Percentiles rank a stretch among this genome's conserved stretches.
Evolutionary conservation across 2,113 vertebrate species (phyloP).

Genomic region (Nothobranchius kuhntae): DNA sequence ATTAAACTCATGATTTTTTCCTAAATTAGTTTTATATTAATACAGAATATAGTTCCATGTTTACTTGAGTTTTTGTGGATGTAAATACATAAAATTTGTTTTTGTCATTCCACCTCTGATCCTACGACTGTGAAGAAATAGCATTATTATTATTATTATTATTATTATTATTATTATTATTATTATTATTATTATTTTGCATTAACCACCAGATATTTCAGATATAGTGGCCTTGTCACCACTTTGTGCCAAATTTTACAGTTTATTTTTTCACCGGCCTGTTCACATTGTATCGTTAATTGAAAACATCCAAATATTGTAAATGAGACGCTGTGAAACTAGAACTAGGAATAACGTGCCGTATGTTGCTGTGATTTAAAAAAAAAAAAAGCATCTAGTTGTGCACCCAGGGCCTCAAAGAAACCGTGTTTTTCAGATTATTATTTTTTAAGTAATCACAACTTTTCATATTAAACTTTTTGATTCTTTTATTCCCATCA

Average conservation of each 20-base stretch:
- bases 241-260: slow-evolving; percentile 73
- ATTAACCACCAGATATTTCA: slow-evolving; percentile 57
- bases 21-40: slow-evolving; percentile 7
- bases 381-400: slow-evolving; percentile 53
- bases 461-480: slow-evolving; percentile 3
- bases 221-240: slow-evolving; percentile 79
- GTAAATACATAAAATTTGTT: slow-evolving; percentile 22
- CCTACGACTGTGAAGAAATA: slow-evolving; percentile 57
- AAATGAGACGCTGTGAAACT: slow-evolving; percentile 70
- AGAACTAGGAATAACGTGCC: slow-evolving; percentile 67
- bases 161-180: slow-evolving; percentile 31
- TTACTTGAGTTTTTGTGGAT: slow-evolving; percentile 15
- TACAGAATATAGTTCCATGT: slow-evolving; percentile 19
- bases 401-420: slow-evolving; percentile 50
- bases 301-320: slow-evolving; percentile 62
- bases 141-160: slow-evolving; percentile 29
- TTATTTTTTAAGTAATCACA: background rate
- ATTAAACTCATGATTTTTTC: slow-evolving; percentile 29
- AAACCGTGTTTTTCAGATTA: slow-evolving; percentile 44
- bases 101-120: slow-evolving; percentile 26
- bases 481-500: background rate
- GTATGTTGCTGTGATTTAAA: slow-evolving; percentile 55
- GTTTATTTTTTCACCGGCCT: slow-evolving; percentile 8
- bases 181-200: slow-evolving; percentile 30
- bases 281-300: slow-evolving; percentile 63